A percentile compares a stretch with the other conserved stretches of the same genome.
These are phyloP conservation scores for Leucoraja ocellata DNA, from an alignment of 2,797 vertebrate genomes.

Conservation along the genomic window DNA sequence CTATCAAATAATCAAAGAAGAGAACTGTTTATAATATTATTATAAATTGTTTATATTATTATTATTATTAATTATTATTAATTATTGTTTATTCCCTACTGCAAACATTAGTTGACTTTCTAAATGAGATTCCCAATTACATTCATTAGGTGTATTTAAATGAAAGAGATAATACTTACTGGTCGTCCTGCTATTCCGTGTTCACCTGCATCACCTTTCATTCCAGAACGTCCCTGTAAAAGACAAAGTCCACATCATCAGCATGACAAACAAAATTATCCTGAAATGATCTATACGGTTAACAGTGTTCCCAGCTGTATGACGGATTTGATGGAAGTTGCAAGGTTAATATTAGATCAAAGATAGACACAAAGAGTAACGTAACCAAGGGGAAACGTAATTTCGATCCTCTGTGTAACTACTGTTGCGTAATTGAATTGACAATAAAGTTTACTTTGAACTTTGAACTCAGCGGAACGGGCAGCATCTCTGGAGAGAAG, in stretches of 20 bases:
- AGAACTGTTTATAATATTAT: too few species aligned
- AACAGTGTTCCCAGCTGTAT: not conserved
- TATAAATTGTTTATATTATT: too few species aligned
- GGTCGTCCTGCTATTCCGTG: conserved; percentile 81
- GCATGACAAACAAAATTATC: conserved; percentile 30
- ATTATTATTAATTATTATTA: too few species aligned
- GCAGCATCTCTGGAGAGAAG: too few species aligned
- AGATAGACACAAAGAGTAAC: too few species aligned
- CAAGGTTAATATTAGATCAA: not conserved
- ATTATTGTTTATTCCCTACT: conserved; percentile 44
- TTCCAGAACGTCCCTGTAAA: conserved; percentile 80
- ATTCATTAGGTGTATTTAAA: conserved; percentile 15
- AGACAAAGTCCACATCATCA: not conserved
- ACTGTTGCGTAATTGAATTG: too few species aligned
- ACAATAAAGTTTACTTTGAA: too few species aligned
- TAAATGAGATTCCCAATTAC: not conserved
- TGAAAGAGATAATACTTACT: conserved; percentile 57
- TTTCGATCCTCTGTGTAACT: too few species aligned
- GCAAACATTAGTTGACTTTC: not conserved
- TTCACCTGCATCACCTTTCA: conserved; percentile 85
- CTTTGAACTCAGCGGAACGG: too few species aligned
- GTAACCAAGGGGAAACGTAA: too few species aligned
- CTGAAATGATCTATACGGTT: not conserved
- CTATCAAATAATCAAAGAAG: not conserved
- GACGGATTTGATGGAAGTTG: conserved; percentile 33